Evolutionary conservation across 2,888 invertebrate genomes (phyloP), one percentile per base, ranked within the genome.

Genomic region (Sinelater perroti): DNA sequence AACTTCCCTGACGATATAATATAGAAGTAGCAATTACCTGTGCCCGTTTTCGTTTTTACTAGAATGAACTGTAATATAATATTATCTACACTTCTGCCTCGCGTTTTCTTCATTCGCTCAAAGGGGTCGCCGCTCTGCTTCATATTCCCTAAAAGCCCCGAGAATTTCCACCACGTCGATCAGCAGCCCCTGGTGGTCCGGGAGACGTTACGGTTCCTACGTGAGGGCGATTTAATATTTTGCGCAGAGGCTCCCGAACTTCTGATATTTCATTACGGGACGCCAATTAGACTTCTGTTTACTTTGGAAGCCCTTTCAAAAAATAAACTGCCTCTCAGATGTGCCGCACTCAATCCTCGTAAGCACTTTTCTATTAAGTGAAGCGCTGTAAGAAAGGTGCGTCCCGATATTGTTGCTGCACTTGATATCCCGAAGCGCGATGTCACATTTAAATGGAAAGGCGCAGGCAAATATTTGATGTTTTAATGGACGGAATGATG

Each of bases 271-370:
- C 53, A 58, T 58, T 58, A 58, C 56, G 49, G 33, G 42, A 33
- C 40, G 57, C 47, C 57, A 58, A 58, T 58, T 58, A 58, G 51
- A 53, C 46, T 53, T 53, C 36, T 58, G 53, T 58, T 58, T 53
- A 58, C 58, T 53, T 58, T 53, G 33, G 53, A 35, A 49, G 47
- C 30, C 46, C 35, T 44, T 47, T 53, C 50, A 56, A 56, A 56
- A 56, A 58, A 53, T 49, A 47, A 53, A 51, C 56, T 56, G 45
- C 47, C 20, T 26, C 35, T 42, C 24, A 49, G 35, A 53, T 28
- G 52, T 21, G 33, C 47, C 14, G 18, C 30, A 18, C 26, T 53
- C 45, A 35, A 52, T 52, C 44, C 44, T 44, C 16, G 52, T 52
- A 52, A 52, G 44, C 50, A 50, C 38, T 50, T 50, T 50, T 56